Base-by-base conservation (phyloP, 2,797 vertebrate species). In the Tauraco hartlaubi region DNA sequence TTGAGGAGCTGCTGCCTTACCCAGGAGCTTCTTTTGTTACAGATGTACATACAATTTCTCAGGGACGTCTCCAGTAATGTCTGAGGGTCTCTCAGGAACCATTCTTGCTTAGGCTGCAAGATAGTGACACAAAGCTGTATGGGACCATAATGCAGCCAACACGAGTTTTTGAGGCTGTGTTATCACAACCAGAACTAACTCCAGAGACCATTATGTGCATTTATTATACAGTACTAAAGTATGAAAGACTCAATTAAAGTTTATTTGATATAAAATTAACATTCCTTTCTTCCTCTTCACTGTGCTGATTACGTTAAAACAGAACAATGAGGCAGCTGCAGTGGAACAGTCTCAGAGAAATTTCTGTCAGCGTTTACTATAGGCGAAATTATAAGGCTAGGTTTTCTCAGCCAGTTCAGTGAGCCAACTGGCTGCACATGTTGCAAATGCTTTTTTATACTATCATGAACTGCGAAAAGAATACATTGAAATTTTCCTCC, bases 261-360 rank as follows among this genome's bases (percentile, higher is more conserved):
- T 94, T 88, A 90, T 96, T 95, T 92, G 41, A 78, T 94, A 49
- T 29, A 92, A 96, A 97, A 97, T 97, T 96, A 96, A 94, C 63
- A 1, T 15, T 87, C 61, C 72, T 96, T 97, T 96, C 85, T 95
- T 95, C 80, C 63, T 88, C 85, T 86, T 93, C 85, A 64, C 91
- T 92, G 80, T 92, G 93, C 96, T 96, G 96, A 96, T 96, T 96
- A 94, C 1, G 63, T 95, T 94, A 88, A 54, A 96, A 85, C 41
- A 56, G 96, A 95, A 96, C 96, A 97, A 97, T 97, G 90, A 92
- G 85, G 93, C 96, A 97, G 96, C 96, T 97, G 96, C 96, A 90
- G 90, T 94, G 94, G 94, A 97, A 96, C 80, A 80, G 90, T 58
- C 58, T 77, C 92, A 90, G 94, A 87, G 94, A 92, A 82, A 94